phyloP scores from a whole-genome alignment of 1,140 invertebrate species.

The Hesperophylax magnus region DNA sequence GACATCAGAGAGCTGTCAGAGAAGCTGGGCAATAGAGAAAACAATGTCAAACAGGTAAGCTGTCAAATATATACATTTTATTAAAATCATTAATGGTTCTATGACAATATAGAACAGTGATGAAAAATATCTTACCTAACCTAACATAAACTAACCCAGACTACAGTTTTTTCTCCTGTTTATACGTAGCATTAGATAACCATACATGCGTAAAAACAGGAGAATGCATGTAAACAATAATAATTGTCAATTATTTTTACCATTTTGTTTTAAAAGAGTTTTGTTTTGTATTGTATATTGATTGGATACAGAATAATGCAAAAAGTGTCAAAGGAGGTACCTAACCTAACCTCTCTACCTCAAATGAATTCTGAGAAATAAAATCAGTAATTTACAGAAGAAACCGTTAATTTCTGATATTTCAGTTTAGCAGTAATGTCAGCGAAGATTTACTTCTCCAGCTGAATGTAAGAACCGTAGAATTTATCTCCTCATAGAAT shows the following conservation, averaged over 20 bases:
- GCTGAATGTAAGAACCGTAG: not conserved
- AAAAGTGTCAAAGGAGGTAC: not conserved
- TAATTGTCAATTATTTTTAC: no score
- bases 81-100: not conserved
- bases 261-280: no score
- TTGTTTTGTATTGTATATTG: no score
- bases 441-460: not conserved
- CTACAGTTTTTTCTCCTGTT: no score
- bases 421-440: not conserved
- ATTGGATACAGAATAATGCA: not conserved
- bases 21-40: conserved; percentile 77
- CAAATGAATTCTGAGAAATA: no score
- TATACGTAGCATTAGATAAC: no score
- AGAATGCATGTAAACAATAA: no score
- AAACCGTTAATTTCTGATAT: not conserved
- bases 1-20: conserved; percentile 85
- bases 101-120: no score
- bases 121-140: no score
- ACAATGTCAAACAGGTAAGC: conserved; percentile 70
- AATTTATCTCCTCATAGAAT: not conserved
- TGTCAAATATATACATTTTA: not conserved
- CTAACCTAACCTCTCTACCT: no score
- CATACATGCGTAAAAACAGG: no score
- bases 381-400: not conserved
- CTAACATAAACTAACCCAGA: no score